A percentile compares a stretch with the other conserved stretches of the same genome.
phyloP scores from a whole-genome alignment of 2,113 vertebrate genomes.

The Bambusicola thoracicus region DNA sequence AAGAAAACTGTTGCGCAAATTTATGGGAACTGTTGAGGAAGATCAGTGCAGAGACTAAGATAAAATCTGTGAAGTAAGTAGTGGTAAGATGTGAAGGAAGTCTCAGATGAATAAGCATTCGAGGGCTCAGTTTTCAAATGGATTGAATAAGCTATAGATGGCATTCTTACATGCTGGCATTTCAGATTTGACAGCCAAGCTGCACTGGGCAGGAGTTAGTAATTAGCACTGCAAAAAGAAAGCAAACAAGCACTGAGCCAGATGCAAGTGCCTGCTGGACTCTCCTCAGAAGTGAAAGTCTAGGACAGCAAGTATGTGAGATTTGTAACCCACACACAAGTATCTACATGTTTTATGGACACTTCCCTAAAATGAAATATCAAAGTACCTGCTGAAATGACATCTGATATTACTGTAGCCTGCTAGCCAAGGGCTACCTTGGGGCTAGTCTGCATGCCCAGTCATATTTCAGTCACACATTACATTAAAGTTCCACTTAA shows the following conservation, averaged over 20 bases:
- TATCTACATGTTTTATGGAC: neutral
- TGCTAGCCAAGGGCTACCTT: neutral
- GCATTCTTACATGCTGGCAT: neutral
- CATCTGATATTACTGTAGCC: neutral
- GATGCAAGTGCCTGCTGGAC: neutral
- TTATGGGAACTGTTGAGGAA: slow-evolving; percentile 6
- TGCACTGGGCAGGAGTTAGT: neutral
- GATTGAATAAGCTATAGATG: neutral
- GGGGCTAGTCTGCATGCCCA: neutral
- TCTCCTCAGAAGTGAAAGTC: neutral
- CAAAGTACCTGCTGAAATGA: neutral
- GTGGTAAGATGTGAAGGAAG: neutral
- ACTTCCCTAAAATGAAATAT: neutral
- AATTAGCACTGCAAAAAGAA: neutral
- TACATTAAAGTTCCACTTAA: neutral
- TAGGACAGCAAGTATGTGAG: neutral
- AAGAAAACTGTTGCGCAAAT: neutral
- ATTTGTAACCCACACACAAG: neutral
- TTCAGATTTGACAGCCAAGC: neutral
- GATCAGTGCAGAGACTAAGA: neutral
- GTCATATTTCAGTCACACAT: neutral
- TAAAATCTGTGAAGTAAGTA: slow-evolving; percentile 25
- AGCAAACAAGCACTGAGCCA: neutral
- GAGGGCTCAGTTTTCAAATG: neutral
- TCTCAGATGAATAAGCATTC: neutral